Conservation (phyloP, 2,888 invertebrate genomes). For the Sarcophaga subvicina region DNA sequence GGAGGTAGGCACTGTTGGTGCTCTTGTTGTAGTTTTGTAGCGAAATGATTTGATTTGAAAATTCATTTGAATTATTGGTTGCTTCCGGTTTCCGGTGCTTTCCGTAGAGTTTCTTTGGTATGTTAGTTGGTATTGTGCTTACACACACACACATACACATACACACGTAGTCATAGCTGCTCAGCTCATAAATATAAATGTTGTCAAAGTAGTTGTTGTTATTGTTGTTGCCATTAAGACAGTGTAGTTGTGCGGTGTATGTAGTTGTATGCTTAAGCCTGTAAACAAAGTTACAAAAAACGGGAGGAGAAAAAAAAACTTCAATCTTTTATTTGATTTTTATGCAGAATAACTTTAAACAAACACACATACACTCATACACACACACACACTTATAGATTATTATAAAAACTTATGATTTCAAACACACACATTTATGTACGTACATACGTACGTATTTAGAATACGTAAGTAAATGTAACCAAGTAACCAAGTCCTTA, state of each 20-base stretch:
- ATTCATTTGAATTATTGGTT: slow-evolving; percentile 81
- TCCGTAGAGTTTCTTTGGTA: slow-evolving; percentile 75
- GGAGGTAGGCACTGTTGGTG: not conserved
- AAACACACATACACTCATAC: not conserved
- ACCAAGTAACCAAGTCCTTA: not conserved
- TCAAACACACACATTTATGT: not conserved
- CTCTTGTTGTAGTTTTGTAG: slow-evolving; percentile 71
- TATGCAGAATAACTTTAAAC: slow-evolving; percentile 23
- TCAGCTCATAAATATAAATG: slow-evolving; percentile 3
- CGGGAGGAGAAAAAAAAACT: not conserved
- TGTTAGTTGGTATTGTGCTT: slow-evolving; percentile 64
- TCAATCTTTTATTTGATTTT: slow-evolving; percentile 35
- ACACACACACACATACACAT: slow-evolving; percentile 6
- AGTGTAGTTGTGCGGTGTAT: not conserved
- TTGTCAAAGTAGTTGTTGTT: slow-evolving; percentile 21
- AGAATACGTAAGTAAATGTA: not conserved
- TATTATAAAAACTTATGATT: not conserved
- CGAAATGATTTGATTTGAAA: slow-evolving; percentile 80
- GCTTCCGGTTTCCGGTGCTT: slow-evolving; percentile 79
- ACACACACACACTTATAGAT: not conserved
- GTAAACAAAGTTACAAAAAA: slow-evolving; percentile 1
- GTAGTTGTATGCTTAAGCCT: slow-evolving; percentile 40
- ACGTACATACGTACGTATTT: no score
- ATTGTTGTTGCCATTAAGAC: not conserved
- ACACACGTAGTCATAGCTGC: not conserved